Percentiles rank a stretch among this genome's conserved stretches.
Evolutionary conservation across 2,797 vertebrate species (phyloP).

Genomic region (Myotis findleyi): DNA sequence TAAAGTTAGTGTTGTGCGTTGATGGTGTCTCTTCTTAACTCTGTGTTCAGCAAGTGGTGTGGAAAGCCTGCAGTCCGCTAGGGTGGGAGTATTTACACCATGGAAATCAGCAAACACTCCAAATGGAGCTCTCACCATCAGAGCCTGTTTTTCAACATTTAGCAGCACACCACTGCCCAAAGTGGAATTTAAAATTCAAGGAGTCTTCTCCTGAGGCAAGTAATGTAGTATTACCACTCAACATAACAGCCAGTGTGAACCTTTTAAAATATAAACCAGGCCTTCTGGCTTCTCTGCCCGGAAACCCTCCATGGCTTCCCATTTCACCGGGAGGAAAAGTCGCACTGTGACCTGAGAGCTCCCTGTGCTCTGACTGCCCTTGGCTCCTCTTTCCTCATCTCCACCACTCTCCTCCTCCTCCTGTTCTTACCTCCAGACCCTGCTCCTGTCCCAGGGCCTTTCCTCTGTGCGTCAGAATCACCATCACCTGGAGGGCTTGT

Average conservation of each 20-base stretch:
- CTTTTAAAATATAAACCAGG: neutral
- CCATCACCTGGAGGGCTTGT: neutral
- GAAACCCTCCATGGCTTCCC: neutral
- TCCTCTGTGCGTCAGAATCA: neutral
- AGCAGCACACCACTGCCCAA: neutral
- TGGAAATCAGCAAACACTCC: neutral
- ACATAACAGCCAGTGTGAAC: neutral
- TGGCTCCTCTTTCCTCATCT: neutral
- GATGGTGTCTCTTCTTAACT: neutral
- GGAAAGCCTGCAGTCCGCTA: neutral
- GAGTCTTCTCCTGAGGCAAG: neutral
- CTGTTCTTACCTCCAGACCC: neutral
- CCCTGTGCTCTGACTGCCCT: neutral
- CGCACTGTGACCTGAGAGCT: neutral
- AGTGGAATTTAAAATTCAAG: constrained; percentile 23
- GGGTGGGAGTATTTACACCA: neutral
- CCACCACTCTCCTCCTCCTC: neutral
- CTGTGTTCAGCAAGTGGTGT: neutral
- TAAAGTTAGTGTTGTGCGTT: neutral
- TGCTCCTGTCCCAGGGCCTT: neutral
- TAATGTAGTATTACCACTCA: neutral
- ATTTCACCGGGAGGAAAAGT: neutral
- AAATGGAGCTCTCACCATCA: neutral
- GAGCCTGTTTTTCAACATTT: neutral
- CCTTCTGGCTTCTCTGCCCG: neutral